Evolutionary conservation across 1,140 invertebrate genomes (phyloP).

Genomic region (Cataglyphis hispanica): DNA sequence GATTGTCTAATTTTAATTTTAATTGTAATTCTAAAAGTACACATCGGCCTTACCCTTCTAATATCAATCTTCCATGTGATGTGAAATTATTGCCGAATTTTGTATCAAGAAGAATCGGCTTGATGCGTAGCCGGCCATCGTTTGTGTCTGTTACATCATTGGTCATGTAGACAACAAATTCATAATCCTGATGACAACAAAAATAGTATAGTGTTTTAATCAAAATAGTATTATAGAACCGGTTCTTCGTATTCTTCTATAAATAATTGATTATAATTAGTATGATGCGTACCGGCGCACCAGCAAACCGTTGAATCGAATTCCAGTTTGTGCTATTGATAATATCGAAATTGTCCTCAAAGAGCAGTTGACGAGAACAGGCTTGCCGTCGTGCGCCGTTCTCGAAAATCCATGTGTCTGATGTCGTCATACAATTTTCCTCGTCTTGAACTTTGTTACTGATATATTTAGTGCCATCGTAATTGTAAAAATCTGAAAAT

Average conservation of each 20-base stretch:
- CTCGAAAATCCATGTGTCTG: constrained; percentile 73
- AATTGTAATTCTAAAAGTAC: neutral
- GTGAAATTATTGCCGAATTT: constrained; percentile 87
- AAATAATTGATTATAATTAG: neutral
- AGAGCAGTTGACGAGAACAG: constrained; percentile 78
- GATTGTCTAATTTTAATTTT: neutral
- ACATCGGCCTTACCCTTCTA: constrained; percentile 83
- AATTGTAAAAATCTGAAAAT: constrained; percentile 77
- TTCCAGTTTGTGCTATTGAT: constrained; percentile 75
- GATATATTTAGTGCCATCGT: constrained; percentile 60
- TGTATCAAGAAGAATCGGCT: constrained; percentile 88
- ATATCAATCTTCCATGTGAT: constrained; percentile 83
- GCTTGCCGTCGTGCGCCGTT: constrained; percentile 19
- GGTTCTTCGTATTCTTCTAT: neutral
- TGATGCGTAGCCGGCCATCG: constrained; percentile 89
- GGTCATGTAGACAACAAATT: constrained; percentile 91
- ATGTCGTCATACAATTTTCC: constrained; percentile 64
- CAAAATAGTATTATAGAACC: neutral
- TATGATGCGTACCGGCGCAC: constrained; percentile 73
- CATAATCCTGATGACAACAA: constrained; percentile 86
- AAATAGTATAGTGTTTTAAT: neutral
- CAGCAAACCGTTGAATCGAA: constrained; percentile 75
- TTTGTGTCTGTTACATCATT: constrained; percentile 87
- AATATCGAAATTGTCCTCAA: constrained; percentile 79
- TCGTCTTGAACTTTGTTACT: fast-evolving